A percentile compares a stretch with the other conserved stretches of the same genome.
Evolutionary conservation across 2,888 invertebrate species (phyloP).

Genomic region (Lypha dubia): DNA sequence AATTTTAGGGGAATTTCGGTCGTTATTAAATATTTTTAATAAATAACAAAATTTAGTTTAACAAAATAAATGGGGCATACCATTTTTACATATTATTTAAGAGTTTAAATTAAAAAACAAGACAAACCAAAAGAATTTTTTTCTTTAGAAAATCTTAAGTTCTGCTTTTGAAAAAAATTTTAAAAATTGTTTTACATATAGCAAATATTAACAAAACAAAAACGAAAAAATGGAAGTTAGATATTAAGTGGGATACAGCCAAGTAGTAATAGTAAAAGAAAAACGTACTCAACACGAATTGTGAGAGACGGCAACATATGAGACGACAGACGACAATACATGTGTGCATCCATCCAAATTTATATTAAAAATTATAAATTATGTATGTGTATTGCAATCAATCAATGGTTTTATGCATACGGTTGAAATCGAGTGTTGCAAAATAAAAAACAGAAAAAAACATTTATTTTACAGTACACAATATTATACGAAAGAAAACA

Average conservation of each 20-base stretch:
- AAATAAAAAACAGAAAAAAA: conserved; percentile 72
- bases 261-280: conserved; percentile 53
- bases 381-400: conserved; percentile 57
- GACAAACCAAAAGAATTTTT: conserved; percentile 31
- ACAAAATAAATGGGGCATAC: conserved; percentile 11
- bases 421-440: conserved; percentile 63
- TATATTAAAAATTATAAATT: conserved; percentile 60
- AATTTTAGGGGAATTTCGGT: neutral
- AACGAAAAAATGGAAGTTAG: conserved; percentile 27
- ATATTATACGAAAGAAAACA: conserved; percentile 23
- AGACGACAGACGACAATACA: conserved; percentile 50
- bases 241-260: conserved; percentile 27
- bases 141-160: conserved; percentile 35
- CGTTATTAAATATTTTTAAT: neutral
- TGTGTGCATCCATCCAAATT: conserved; percentile 58
- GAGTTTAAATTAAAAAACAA: neutral
- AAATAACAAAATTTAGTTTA: neutral
- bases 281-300: conserved; percentile 67
- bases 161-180: conserved; percentile 39
- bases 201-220: conserved; percentile 39
- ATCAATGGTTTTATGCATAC: conserved; percentile 53
- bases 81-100: conserved; percentile 6
- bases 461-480: conserved; percentile 62
- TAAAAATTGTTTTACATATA: conserved; percentile 21
- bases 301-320: conserved; percentile 60